Percentiles rank a stretch among this genome's conserved stretches.
Evolutionary conservation across 2,888 invertebrate species (phyloP).

Genomic region (Cantharis rustica): DNA sequence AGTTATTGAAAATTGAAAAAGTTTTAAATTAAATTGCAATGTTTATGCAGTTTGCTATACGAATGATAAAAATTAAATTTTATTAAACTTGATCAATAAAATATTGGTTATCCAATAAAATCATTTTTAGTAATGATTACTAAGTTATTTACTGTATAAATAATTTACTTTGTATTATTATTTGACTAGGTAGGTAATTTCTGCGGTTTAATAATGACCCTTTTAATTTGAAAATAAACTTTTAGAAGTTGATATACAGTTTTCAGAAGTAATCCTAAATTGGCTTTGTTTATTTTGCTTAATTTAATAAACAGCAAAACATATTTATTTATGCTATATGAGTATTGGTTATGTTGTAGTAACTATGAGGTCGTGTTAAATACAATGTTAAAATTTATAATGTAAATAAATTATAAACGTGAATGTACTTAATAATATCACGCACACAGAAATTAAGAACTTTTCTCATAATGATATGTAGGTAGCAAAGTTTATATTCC

Average conservation of each 20-base stretch:
- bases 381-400: background rate
- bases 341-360: too few relatives aligned
- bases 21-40: too few relatives aligned
- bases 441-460: background rate
- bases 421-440: too few relatives aligned
- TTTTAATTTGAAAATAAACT: background rate
- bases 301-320: background rate
- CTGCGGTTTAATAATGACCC: background rate
- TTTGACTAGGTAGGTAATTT: background rate
- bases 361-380: too few relatives aligned
- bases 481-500: background rate
- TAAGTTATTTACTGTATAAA: background rate
- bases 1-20: too few relatives aligned
- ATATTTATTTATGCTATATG: background rate
- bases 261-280: background rate
- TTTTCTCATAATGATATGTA: background rate
- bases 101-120: background rate
- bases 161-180: background rate
- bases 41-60: background rate
- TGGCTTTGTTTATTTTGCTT: background rate
- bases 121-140: background rate
- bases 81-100: background rate
- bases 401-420: too few relatives aligned
- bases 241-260: background rate
- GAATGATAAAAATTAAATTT: background rate